Conservation (phyloP, 2,888 invertebrate species). For the Crepidodera aurea region DNA sequence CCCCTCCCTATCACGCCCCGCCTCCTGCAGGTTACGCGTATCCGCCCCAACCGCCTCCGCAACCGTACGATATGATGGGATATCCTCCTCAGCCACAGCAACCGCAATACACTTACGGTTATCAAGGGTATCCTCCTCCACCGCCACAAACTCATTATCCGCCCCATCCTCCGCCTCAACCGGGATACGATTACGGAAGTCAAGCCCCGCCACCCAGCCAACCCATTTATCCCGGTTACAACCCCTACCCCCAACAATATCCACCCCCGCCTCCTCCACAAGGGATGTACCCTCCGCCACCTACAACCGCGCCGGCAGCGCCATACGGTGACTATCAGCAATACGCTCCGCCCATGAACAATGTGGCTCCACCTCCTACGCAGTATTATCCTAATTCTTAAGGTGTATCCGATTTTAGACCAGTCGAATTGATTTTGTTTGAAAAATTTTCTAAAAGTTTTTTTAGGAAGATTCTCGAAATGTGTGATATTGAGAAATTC, state of each 20-base stretch:
- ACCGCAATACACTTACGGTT: constrained; percentile 50
- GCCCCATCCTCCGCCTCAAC: constrained; percentile 44
- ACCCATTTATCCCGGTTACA: constrained; percentile 39
- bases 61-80: constrained; percentile 55
- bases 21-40: constrained; percentile 54
- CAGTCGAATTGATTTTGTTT: constrained; percentile 19
- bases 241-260: constrained; percentile 53
- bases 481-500: not conserved
- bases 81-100: constrained; percentile 52
- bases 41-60: constrained; percentile 53
- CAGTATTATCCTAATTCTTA: constrained; percentile 50
- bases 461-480: not conserved
- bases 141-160: constrained; percentile 53
- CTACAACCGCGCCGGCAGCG: constrained; percentile 44
- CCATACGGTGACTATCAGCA: constrained; percentile 56
- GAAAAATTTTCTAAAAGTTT: not conserved
- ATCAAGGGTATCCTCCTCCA: constrained; percentile 55
- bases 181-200: constrained; percentile 42
- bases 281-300: constrained; percentile 51
- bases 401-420: constrained; percentile 24
- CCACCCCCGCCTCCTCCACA: constrained; percentile 51
- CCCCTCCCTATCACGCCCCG: constrained; percentile 47
- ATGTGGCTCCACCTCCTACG: constrained; percentile 39
- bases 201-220: constrained; percentile 41
- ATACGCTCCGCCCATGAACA: constrained; percentile 42